phyloP scores from a whole-genome alignment of 2,888 invertebrate genomes.

The Abscondita cerata region DNA sequence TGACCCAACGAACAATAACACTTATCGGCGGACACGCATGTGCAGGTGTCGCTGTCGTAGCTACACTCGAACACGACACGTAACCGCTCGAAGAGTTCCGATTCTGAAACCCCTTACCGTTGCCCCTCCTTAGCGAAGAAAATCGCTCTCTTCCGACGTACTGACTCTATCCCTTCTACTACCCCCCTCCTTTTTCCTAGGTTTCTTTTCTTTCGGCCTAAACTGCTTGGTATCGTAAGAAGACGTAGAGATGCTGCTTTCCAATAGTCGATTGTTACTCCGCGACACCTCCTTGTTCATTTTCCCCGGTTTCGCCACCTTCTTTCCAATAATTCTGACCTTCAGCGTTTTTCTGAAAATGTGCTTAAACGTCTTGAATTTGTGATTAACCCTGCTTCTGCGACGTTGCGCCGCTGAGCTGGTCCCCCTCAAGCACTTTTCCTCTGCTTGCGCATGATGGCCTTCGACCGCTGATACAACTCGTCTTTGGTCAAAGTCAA shows the following conservation, averaged over 20 bases:
- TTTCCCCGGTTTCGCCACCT: too few relatives aligned
- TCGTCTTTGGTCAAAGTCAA: slow-evolving; percentile 90
- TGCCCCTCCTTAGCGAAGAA: slow-evolving; percentile 54
- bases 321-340: slow-evolving; percentile 25
- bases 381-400: slow-evolving; percentile 48
- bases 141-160: slow-evolving; percentile 60
- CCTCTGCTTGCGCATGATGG: slow-evolving; percentile 85
- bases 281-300: background rate
- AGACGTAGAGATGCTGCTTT: slow-evolving; percentile 68
- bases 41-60: slow-evolving; percentile 84
- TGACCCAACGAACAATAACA: slow-evolving; percentile 83
- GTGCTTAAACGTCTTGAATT: slow-evolving; percentile 54
- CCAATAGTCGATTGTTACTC: slow-evolving; percentile 54
- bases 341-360: slow-evolving; percentile 69
- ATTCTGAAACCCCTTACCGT: slow-evolving; percentile 52
- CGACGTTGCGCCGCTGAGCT: slow-evolving; percentile 59
- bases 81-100: slow-evolving; percentile 67
- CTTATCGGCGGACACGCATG: slow-evolving; percentile 77
- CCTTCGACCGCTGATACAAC: slow-evolving; percentile 86
- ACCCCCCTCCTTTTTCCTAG: slow-evolving; percentile 21
- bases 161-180: slow-evolving; percentile 46
- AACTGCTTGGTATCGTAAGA: slow-evolving; percentile 70
- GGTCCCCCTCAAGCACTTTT: slow-evolving; percentile 70
- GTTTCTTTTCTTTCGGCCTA: slow-evolving; percentile 61
- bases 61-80: slow-evolving; percentile 90